Conservation (phyloP, 2,113 vertebrate genomes). For the Ictalurus furcatus region DNA sequence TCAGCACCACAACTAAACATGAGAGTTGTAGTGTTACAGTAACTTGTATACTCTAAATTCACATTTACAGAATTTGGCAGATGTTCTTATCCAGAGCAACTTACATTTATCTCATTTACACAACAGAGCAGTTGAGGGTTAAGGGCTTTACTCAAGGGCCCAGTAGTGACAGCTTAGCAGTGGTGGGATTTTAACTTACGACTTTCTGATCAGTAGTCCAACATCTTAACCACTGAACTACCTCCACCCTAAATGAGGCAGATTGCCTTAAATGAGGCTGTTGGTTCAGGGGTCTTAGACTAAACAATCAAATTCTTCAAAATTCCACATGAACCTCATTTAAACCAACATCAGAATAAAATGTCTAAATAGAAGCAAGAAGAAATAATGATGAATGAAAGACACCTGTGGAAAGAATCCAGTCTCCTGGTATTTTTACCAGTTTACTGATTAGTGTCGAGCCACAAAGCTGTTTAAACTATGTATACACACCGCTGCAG, state of each 20-base stretch:
- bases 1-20: too few species aligned
- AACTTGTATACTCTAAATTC: too few species aligned
- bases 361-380: neutral
- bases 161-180: too few species aligned
- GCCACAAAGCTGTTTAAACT: neutral
- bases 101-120: too few species aligned
- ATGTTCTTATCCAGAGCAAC: too few species aligned
- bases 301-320: neutral
- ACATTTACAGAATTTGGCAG: too few species aligned
- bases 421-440: neutral
- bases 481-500: neutral
- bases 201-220: too few species aligned
- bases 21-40: too few species aligned
- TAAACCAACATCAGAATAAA: neutral
- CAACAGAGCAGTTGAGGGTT: too few species aligned
- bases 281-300: neutral
- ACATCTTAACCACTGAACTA: too few species aligned
- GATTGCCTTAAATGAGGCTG: neutral
- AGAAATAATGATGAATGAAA: neutral
- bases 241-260: neutral
- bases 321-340: neutral
- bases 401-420: neutral
- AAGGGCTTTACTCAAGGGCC: too few species aligned
- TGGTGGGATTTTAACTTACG: too few species aligned
- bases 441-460: neutral